Base-by-base conservation (phyloP, 2,797 vertebrate species). In the Tangara arthus region DNA sequence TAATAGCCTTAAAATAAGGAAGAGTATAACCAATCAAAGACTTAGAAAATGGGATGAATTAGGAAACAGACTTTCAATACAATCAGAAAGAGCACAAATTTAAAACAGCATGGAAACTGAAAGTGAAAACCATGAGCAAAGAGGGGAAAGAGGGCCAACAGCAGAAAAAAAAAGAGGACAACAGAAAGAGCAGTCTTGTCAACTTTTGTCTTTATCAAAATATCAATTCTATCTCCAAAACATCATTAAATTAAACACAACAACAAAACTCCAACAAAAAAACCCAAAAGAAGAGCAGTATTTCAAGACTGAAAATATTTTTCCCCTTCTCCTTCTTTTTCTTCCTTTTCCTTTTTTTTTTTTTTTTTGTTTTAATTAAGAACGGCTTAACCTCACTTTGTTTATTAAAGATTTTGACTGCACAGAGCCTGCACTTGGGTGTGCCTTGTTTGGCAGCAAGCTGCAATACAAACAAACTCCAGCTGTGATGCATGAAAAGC, bases 401-500 rank as follows among this genome's bases (percentile, higher is more conserved):
- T 88, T 95, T 94, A 87, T 82, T 76, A 69, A 89, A 65, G 53
- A 88, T 75, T 94, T 93, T 46, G 64, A 66, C 41, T 77, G 46
- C 78, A 35, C 69, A 90, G 65, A 91, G 82, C 39, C 65, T 81
- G n/a, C 24, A 5, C 80, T 79, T 86, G 95, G 91, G 91, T 88
- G 94, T 88, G 95, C 82, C 95, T 83, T 61, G 32, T 49, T 93
- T 87, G 80, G 88, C 94, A 69, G 39, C 0, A 12, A 81, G 16
- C 8, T 88, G 53, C 63, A 94, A 76, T 75, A 68, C 32, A 93
- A 92, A 95, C 87, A 91, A 90, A 75, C 47, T 91, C 90, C 91
- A 96, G 93, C 95, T 93, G 94, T 34, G 66, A 82, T 79, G 66
- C 44, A 41, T n/a, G 61, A 88, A 86, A 93, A 83, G 73, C 85